Percentiles rank a stretch among this genome's conserved stretches.
Evolutionary conservation across 2,113 vertebrate species (phyloP).

Genomic region (Perca fluviatilis): DNA sequence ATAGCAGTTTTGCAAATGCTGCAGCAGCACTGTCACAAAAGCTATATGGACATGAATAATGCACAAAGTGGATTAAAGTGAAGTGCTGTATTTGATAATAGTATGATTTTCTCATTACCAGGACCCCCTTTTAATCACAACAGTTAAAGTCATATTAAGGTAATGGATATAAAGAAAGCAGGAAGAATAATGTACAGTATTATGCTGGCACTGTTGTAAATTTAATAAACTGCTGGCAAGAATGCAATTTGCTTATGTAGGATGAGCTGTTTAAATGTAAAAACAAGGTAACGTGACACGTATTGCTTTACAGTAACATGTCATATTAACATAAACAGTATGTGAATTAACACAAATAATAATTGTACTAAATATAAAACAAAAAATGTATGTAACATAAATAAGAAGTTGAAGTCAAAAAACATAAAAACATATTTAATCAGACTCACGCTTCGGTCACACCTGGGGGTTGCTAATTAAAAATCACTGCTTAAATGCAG

Average conservation of each 20-base stretch:
- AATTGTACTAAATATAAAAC: constrained; percentile 6
- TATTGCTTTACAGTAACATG: not conserved
- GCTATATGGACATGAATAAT: constrained; percentile 42
- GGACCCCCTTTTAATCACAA: constrained; percentile 52
- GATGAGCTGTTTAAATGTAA: constrained; percentile 23
- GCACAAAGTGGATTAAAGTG: constrained; percentile 35
- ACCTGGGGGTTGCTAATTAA: constrained; percentile 76
- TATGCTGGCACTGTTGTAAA: constrained; percentile 31
- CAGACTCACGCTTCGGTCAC: constrained; percentile 51
- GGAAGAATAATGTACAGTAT: constrained; percentile 40
- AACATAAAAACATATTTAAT: constrained; percentile 51
- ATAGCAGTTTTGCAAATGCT: constrained; percentile 35
- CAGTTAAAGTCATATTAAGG: constrained; percentile 45
- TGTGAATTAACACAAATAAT: not conserved
- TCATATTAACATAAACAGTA: constrained; percentile 4
- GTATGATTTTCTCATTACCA: constrained; percentile 55
- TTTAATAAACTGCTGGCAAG: constrained; percentile 34
- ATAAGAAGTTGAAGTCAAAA: constrained; percentile 33
- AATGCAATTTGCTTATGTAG: constrained; percentile 1
- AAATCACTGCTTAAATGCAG: constrained; percentile 71
- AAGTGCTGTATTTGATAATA: constrained; percentile 12
- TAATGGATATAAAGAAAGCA: constrained; percentile 38
- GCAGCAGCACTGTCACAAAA: constrained; percentile 6
- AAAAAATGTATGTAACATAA: constrained; percentile 27
- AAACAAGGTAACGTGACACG: constrained; percentile 12